Evolutionary conservation across 2,797 vertebrate genomes (phyloP).

Genomic region (Percopsis omiscomaycus): DNA sequence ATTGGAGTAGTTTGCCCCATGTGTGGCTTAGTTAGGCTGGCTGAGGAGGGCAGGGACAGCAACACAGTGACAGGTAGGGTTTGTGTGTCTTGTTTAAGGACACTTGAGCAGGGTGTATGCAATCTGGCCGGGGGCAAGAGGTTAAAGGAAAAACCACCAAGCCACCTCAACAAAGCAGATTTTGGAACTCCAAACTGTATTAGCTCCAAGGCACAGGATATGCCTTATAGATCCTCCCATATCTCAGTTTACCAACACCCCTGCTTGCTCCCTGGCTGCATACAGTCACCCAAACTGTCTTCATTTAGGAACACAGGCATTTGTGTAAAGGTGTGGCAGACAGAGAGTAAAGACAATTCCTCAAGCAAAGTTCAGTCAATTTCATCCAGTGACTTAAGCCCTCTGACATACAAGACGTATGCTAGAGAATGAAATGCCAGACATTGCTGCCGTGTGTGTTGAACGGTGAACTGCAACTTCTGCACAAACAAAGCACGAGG

Average conservation of each 20-base stretch:
- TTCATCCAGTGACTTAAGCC: slow-evolving; percentile 31
- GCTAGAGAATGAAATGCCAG: slow-evolving; percentile 10
- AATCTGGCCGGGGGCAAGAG: background rate
- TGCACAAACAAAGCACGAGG: slow-evolving; percentile 15
- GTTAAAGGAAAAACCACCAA: background rate
- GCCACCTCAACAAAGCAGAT: background rate
- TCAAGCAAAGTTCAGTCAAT: slow-evolving; percentile 18
- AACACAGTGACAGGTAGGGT: background rate
- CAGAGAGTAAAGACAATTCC: slow-evolving; percentile 21
- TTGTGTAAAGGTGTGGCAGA: background rate
- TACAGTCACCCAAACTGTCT: slow-evolving; percentile 26
- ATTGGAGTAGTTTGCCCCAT: background rate
- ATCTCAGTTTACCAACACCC: slow-evolving; percentile 23
- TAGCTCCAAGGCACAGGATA: slow-evolving; percentile 11
- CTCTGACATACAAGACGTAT: slow-evolving; percentile 26
- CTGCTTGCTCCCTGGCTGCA: slow-evolving; percentile 30
- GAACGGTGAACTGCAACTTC: slow-evolving; percentile 29
- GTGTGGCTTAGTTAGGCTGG: background rate
- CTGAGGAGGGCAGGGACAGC: background rate
- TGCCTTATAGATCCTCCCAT: slow-evolving; percentile 30
- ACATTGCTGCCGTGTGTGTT: slow-evolving; percentile 10
- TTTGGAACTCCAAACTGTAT: slow-evolving; percentile 17
- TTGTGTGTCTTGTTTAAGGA: background rate
- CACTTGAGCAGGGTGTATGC: background rate
- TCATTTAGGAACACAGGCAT: slow-evolving; percentile 14